A percentile compares a stretch with the other conserved stretches of the same genome.
These are phyloP conservation scores for Mamestra configurata DNA, from an alignment of 1,140 invertebrate species.

Conservation along the genomic window DNA sequence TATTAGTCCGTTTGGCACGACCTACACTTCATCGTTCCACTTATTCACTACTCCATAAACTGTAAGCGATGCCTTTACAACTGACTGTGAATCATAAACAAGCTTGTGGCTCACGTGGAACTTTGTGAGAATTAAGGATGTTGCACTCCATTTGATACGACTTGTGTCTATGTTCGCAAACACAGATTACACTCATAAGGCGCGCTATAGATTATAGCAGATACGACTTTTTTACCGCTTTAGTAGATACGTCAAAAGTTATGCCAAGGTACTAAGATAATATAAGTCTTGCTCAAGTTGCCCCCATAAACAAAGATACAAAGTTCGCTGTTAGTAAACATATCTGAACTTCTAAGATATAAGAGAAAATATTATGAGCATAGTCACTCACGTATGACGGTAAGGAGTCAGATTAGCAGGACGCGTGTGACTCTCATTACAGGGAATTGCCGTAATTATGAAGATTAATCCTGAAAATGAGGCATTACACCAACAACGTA, in stretches of 20 bases:
- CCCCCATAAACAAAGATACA: conserved; percentile 40
- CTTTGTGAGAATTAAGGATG: conserved; percentile 5
- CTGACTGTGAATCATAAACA: conserved; percentile 26
- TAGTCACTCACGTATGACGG: conserved; percentile 48
- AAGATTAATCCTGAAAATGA: conserved; percentile 58
- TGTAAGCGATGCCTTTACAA: conserved; percentile 3
- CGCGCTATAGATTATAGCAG: background rate
- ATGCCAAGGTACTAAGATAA: conserved; percentile 27
- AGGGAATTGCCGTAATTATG: conserved; percentile 55
- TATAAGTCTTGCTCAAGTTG: conserved; percentile 33
- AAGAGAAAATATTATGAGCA: conserved; percentile 49
- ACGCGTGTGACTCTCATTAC: conserved; percentile 52
- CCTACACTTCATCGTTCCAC: conserved; percentile 12
- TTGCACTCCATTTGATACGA: conserved; percentile 9
- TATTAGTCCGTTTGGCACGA: conserved; percentile 25
- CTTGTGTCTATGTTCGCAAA: background rate
- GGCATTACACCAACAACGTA: conserved; percentile 50
- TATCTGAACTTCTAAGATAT: conserved; percentile 38
- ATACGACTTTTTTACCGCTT: conserved; percentile 37
- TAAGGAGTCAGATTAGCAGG: conserved; percentile 52
- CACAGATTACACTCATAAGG: conserved; percentile 13
- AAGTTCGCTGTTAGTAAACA: conserved; percentile 34
- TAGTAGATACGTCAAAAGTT: conserved; percentile 45
- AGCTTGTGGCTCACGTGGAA: conserved; percentile 5
- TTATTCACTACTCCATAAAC: conserved; percentile 13